Conservation (phyloP, 2,888 invertebrate species). For the Bellardia bayeri region DNA sequence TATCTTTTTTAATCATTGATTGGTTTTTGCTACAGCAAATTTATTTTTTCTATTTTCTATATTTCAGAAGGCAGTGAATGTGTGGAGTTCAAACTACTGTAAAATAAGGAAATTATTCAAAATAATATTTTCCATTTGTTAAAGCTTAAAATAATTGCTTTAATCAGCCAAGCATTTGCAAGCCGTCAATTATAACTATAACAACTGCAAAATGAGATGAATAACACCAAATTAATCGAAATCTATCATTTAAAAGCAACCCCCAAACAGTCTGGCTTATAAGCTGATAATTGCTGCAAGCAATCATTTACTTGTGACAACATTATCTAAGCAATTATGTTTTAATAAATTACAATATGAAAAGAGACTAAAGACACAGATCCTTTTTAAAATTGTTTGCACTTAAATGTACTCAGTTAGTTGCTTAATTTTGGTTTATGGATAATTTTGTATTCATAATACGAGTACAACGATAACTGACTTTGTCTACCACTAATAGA, state of each 20-base stretch:
- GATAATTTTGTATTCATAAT: slow-evolving; percentile 23
- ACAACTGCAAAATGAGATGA: not conserved
- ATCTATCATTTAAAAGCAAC: not conserved
- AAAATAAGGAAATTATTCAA: not conserved
- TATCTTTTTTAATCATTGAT: too few relatives aligned
- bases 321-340: not conserved
- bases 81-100: not conserved
- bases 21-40: too few relatives aligned
- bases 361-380: not conserved
- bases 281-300: not conserved
- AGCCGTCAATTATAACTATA: not conserved
- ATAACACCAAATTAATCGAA: slow-evolving; percentile 9
- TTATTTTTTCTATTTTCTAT: too few relatives aligned
- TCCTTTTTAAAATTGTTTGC: slow-evolving; percentile 12
- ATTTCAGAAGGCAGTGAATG: too few relatives aligned
- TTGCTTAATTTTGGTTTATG: slow-evolving; percentile 21
- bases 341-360: slow-evolving; percentile 21
- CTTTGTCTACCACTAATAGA: not conserved
- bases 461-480: not conserved
- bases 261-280: not conserved
- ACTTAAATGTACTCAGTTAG: not conserved
- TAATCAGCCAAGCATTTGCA: not conserved
- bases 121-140: slow-evolving; percentile 27
- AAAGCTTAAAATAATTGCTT: not conserved
- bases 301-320: slow-evolving; percentile 19